Evolutionary conservation across 2,113 vertebrate species (phyloP), one percentile per base, ranked within the genome.

Genomic region (Puntigrus tetrazona): DNA sequence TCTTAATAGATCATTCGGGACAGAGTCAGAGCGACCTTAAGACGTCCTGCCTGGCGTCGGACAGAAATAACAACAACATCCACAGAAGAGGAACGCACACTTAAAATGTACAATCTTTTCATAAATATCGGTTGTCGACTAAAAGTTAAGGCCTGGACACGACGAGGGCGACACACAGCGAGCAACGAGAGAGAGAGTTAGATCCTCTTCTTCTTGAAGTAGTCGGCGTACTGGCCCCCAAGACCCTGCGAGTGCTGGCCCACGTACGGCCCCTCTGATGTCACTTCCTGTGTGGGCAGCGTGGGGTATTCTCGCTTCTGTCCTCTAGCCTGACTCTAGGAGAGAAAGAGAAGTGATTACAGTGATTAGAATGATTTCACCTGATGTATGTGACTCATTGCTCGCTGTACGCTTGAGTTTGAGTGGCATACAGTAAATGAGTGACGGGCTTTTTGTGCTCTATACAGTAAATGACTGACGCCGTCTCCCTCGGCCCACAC

Each of bases 151-250:
- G 94, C 94, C 91, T 93, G 78, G 91, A 94, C 92, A 92, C 86
- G 89, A 94, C 92, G 91, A 91, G 89, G 91, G 89, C 90, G 87
- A 93, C 90, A 69, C 77, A 78, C 75, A 88, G 11, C 82, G 59
- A 79, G 57, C 63, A 45, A 59, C 87, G 84, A 79, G 65, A 55
- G 45, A 38, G 36, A 52, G 11, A 89, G 95, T 63, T 95, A 98
- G 65, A 98, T 96, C 5, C 97, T 95, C 87, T 98, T 98, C 91
- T 98, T 97, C 88, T 99, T 99, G n/a, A 97, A 96, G 57, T 97
- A 96, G 83, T 99, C 97, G 0, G 96, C 88, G 29, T 95, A 97
- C 63, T 95, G 95, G 0, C 91, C 93, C 2, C 95, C 94, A 0
- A 96, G 91, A 82, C 95, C 95, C 85, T 96, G 95, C 13, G 95